Conservation (phyloP, 2,888 invertebrate species). For the Petrolisthes manimaculis region DNA sequence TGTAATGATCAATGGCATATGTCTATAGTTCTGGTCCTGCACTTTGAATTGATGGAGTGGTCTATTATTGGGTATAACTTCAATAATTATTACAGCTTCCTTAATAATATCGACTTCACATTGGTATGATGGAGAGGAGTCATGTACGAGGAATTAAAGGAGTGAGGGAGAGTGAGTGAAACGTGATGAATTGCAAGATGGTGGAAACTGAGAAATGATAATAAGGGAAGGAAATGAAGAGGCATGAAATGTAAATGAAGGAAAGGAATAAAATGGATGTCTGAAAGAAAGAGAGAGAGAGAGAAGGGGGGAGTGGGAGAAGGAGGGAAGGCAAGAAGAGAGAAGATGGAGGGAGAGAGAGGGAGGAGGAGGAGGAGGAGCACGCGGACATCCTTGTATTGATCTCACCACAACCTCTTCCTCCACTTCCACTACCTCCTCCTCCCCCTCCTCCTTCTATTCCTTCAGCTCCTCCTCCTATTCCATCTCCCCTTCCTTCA, state of each 20-base stretch:
- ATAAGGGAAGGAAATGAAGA: not conserved
- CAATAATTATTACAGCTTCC: too few species aligned
- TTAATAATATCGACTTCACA: too few species aligned
- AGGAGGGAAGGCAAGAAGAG: slow-evolving; percentile 6
- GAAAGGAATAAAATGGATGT: not conserved
- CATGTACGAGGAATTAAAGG: slow-evolving; percentile 20
- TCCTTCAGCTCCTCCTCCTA: not conserved
- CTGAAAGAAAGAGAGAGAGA: slow-evolving; percentile 13
- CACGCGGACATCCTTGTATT: slow-evolving; percentile 27
- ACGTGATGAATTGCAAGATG: slow-evolving; percentile 12
- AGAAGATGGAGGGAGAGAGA: slow-evolving; percentile 23
- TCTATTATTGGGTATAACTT: too few species aligned
- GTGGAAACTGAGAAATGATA: slow-evolving; percentile 13
- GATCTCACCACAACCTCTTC: slow-evolving; percentile 22
- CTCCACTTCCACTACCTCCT: slow-evolving; percentile 1
- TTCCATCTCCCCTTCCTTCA: not conserved
- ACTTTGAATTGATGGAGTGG: too few species aligned
- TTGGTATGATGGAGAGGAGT: not conserved
- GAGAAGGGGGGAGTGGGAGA: slow-evolving; percentile 3
- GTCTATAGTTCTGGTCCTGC: too few species aligned
- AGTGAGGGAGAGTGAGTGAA: slow-evolving; percentile 16
- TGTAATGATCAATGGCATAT: too few species aligned
- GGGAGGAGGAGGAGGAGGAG: slow-evolving; percentile 19
- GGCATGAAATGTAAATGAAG: not conserved
- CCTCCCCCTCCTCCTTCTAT: not conserved